Conservation (phyloP, 1,140 invertebrate genomes). For the Oscheius sp. region DNA sequence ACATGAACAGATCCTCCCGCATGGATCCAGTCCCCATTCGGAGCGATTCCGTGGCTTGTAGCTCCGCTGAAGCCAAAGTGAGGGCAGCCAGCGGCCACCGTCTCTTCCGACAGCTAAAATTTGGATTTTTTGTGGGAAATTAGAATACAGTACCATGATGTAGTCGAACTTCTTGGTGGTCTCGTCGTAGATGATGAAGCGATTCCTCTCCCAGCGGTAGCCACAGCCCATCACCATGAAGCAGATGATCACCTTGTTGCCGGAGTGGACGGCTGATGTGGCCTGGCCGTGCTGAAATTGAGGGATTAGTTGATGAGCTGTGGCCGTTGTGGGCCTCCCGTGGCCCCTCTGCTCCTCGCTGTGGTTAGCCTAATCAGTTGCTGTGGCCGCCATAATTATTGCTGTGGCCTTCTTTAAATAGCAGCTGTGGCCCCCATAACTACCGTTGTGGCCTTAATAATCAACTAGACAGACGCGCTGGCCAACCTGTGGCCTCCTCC, state of each 20-base stretch:
- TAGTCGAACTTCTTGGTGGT: background rate
- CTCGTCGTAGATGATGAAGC: background rate
- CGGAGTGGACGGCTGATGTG: background rate
- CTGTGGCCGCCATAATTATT: too few relatives aligned
- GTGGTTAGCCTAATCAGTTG: too few relatives aligned
- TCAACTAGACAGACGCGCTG: too few relatives aligned
- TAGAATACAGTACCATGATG: background rate
- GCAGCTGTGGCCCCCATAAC: too few relatives aligned
- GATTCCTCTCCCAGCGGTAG: background rate
- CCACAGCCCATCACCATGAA: background rate
- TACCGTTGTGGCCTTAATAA: too few relatives aligned
- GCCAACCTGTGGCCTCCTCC: too few relatives aligned
- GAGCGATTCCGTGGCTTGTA: background rate
- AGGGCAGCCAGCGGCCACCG: background rate
- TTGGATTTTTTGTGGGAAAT: background rate
- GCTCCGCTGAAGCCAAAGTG: background rate
- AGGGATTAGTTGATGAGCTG: too few relatives aligned
- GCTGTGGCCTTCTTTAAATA: too few relatives aligned
- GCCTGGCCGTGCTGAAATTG: background rate
- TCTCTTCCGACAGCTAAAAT: background rate
- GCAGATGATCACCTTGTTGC: background rate
- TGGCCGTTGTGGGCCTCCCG: too few relatives aligned
- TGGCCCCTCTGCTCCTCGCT: too few relatives aligned
- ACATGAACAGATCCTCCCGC: background rate
- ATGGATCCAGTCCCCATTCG: background rate